Percentiles rank a stretch among this genome's conserved stretches.
Conservation (phyloP, 2,113 vertebrate genomes). For the Oryzias curvinotus region DNA sequence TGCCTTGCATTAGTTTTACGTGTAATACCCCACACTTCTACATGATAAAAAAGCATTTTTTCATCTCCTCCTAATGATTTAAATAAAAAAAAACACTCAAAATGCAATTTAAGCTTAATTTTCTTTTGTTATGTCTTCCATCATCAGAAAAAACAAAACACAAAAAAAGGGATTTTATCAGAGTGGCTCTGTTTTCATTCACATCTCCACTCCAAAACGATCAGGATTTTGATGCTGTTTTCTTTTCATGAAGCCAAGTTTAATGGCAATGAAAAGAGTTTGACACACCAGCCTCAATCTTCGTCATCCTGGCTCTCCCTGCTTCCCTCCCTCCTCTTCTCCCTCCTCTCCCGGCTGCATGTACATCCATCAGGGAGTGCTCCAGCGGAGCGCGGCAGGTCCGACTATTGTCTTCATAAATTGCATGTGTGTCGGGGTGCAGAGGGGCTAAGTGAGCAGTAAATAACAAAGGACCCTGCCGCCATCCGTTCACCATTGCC, state of each 20-base stretch:
- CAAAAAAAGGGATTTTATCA: no score
- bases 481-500: constrained; percentile 54
- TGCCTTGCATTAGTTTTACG: no score
- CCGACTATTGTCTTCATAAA: constrained; percentile 85
- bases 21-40: no score
- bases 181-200: neutral
- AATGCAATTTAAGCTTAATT: no score
- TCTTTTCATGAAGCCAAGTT: constrained; percentile 33
- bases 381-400: constrained; percentile 72
- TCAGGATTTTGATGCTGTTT: constrained; percentile 5
- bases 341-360: constrained; percentile 40
- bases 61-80: neutral
- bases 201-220: no score
- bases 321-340: constrained; percentile 16
- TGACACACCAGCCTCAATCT: constrained; percentile 51
- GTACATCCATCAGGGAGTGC: constrained; percentile 78
- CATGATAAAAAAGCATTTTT: neutral
- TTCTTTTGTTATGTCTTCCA: no score
- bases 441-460: constrained; percentile 81
- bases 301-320: constrained; percentile 28
- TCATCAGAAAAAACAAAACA: no score
- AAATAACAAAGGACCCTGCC: constrained; percentile 80
- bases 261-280: constrained; percentile 55
- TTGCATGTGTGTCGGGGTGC: constrained; percentile 75
- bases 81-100: no score